phyloP scores from a whole-genome alignment of 1,140 invertebrate species.

The Drosophila ogumai region DNA sequence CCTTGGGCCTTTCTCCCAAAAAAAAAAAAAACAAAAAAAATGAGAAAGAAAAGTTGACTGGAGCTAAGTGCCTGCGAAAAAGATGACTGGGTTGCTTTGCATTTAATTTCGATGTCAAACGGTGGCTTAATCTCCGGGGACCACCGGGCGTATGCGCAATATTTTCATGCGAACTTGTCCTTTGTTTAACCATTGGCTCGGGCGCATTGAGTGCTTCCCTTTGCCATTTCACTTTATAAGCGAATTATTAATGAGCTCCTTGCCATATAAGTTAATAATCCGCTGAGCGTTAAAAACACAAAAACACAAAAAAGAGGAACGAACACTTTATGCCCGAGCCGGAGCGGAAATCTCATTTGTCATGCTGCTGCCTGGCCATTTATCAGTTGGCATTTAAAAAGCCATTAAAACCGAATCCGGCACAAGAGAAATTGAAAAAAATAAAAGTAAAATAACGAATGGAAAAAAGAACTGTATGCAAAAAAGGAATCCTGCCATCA shows the following conservation, averaged over 20 bases:
- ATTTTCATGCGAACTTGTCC: slow-evolving; percentile 31
- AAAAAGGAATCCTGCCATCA: slow-evolving; percentile 40
- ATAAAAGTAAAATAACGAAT: slow-evolving; percentile 7
- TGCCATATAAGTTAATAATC: slow-evolving; percentile 69
- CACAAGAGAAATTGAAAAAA: slow-evolving; percentile 45
- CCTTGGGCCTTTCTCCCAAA: slow-evolving; percentile 2
- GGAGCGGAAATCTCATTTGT: slow-evolving; percentile 76
- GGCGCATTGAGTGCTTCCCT: slow-evolving; percentile 34
- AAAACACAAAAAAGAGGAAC: slow-evolving; percentile 33
- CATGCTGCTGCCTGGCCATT: slow-evolving; percentile 79
- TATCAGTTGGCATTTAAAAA: slow-evolving; percentile 83
- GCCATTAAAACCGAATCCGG: slow-evolving; percentile 81
- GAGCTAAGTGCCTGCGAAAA: slow-evolving; percentile 40
- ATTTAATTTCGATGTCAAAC: slow-evolving; percentile 74
- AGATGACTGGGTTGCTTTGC: slow-evolving; percentile 59
- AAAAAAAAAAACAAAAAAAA: background rate
- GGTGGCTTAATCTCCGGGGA: slow-evolving; percentile 51
- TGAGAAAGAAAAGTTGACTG: slow-evolving; percentile 17
- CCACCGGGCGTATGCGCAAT: slow-evolving; percentile 56
- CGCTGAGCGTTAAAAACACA: slow-evolving; percentile 24
- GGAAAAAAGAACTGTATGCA: slow-evolving; percentile 26
- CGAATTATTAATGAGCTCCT: slow-evolving; percentile 71
- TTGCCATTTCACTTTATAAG: slow-evolving; percentile 53
- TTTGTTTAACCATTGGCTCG: slow-evolving; percentile 39
- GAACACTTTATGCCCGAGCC: slow-evolving; percentile 54